Evolutionary conservation across 2,888 invertebrate species (phyloP).

Genomic region (Athripsodes cinereus): DNA sequence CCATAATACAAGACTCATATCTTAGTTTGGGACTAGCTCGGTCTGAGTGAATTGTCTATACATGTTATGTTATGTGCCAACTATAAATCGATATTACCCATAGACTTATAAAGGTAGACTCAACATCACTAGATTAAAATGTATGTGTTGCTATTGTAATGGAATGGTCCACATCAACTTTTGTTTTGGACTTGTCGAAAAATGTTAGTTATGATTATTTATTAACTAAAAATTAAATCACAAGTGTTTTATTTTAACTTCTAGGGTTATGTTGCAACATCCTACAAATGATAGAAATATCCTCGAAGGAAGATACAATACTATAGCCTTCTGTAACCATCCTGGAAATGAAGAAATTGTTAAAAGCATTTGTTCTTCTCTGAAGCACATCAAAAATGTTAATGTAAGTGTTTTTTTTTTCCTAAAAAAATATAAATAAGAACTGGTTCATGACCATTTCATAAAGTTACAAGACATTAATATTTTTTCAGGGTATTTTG

Average conservation of each 20-base stretch:
- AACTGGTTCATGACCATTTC: not conserved
- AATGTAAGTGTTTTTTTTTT: constrained; percentile 42
- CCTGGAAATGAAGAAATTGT: constrained; percentile 57
- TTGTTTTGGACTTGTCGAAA: no score
- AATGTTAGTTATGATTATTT: no score
- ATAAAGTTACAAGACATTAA: constrained; percentile 7
- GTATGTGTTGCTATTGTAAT: no score
- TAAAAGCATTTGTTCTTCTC: constrained; percentile 54
- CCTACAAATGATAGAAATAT: constrained; percentile 59
- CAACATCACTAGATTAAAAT: no score
- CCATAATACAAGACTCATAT: no score
- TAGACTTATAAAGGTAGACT: no score
- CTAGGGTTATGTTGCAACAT: constrained; percentile 62
- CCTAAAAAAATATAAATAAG: not conserved
- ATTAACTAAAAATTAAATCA: not conserved
- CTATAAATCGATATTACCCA: no score
- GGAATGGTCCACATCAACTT: no score
- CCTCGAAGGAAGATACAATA: constrained; percentile 60
- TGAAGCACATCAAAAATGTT: constrained; percentile 56
- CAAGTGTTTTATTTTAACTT: not conserved
- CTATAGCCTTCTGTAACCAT: constrained; percentile 61
- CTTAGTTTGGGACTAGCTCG: no score
- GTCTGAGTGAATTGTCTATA: no score
- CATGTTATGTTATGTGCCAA: no score
- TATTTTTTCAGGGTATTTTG: constrained; percentile 50